phyloP scores from a whole-genome alignment of 2,888 invertebrate species.

The Dasysyrphus tricinctus region DNA sequence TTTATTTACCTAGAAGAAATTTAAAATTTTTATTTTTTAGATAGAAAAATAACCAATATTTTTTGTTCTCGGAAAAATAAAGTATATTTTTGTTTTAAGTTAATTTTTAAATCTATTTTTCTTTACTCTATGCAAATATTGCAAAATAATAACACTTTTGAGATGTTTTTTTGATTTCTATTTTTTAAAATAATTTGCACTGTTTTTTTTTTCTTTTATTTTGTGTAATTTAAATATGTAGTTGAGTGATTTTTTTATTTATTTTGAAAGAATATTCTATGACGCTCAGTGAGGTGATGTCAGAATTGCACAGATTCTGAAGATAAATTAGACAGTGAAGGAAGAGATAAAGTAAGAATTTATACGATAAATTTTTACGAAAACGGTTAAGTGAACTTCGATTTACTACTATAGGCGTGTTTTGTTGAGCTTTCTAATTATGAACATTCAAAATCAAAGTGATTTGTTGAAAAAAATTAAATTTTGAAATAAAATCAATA shows the following conservation, averaged over 20 bases:
- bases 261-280: not conserved
- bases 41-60: conserved; percentile 51
- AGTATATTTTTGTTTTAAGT: conserved; percentile 13
- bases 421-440: too few species aligned
- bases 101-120: conserved; percentile 1
- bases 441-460: too few species aligned
- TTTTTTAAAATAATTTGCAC: conserved; percentile 66
- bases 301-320: conserved; percentile 5
- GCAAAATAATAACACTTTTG: conserved; percentile 70
- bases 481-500: too few species aligned
- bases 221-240: conserved; percentile 42
- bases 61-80: conserved; percentile 29
- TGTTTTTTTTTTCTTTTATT: conserved; percentile 25
- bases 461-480: too few species aligned
- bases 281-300: conserved; percentile 7
- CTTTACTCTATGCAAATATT: conserved; percentile 69
- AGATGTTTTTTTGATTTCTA: conserved; percentile 49
- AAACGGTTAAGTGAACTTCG: too few species aligned
- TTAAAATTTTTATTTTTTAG: not conserved
- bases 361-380: too few species aligned
- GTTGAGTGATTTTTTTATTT: conserved; percentile 20
- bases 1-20: not conserved
- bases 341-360: not conserved
- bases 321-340: not conserved
- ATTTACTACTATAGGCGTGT: too few species aligned